Evolutionary conservation across 1,140 invertebrate species (phyloP), one percentile per base, ranked within the genome.

Genomic region (Hypsibius dujardini): DNA sequence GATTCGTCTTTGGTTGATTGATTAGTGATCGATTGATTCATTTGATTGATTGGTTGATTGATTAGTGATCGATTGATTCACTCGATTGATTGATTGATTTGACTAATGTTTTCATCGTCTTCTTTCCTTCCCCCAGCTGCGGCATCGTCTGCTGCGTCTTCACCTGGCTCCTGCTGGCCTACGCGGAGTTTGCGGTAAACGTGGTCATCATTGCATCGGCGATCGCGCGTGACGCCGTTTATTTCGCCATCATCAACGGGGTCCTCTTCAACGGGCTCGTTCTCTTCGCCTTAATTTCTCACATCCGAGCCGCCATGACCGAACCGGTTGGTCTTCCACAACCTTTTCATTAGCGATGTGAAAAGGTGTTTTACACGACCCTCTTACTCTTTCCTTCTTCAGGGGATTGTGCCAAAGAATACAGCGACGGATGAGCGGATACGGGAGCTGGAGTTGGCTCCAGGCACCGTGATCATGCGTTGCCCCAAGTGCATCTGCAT

Each of bases 351-450:
- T 73, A n/a, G 47, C 42, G 2, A 59, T 72, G 12, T 72, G 2
- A 46, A 7, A 47, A 59, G 28, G 28, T 0, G 28, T 28, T 28
- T 28, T 28, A 28, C 28, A 28, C 28, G 28, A 28, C 28, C 28
- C 28, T 28, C 28, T 28, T 28, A 28, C 28, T 28, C 28, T 71
- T 73, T 73, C 73, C 71, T 72, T 76, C 76, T 75, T 56, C 76
- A 93, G 89, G 96, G 95, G 74, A 92, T 95, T 46, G 93, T 99
- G 56, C 94, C 94, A 1, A 89, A 92, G 80, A 95, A 95, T n/a
- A 98, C 95, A 82, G 93, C 95, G 47, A 98, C 95, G 0, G 93
- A 94, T 81, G 95, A 98, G 80, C 92, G 94, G 84, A 95, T 98
- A 75, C 87, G 94, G 77, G 87, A 90, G 77, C 87, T 97, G 87